Conservation (phyloP, 2,113 vertebrate species). For the Herpailurus yagouaroundi region DNA sequence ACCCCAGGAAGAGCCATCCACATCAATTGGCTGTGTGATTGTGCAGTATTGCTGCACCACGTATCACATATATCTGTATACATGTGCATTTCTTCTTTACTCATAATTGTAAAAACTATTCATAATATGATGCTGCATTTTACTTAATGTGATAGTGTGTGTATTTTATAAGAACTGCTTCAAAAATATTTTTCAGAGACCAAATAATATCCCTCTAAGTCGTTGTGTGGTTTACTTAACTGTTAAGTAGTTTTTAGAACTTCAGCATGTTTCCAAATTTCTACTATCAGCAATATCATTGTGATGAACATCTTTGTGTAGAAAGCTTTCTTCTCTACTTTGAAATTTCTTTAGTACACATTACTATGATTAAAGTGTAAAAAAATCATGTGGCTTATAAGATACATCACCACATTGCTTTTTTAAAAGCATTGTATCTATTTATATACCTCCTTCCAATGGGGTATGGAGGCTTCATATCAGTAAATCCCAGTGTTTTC, state of each 20-base stretch:
- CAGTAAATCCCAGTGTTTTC: slow-evolving; percentile 11
- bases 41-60: too few species aligned
- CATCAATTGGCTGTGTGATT: not conserved
- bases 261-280: slow-evolving; percentile 1
- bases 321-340: not conserved
- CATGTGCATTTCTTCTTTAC: not conserved
- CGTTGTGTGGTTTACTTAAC: not conserved
- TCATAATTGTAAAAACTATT: not conserved
- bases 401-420: not conserved
- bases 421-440: not conserved
- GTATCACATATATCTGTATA: not conserved
- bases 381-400: not conserved
- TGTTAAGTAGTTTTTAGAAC: not conserved
- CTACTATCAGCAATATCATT: not conserved
- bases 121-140: not conserved
- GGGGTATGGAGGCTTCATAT: not conserved
- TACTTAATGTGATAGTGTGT: not conserved
- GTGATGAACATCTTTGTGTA: not conserved
- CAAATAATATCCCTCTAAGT: not conserved
- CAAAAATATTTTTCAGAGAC: not conserved
- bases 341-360: not conserved
- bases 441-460: not conserved
- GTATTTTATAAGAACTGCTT: not conserved
- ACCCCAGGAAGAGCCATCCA: not conserved
- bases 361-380: not conserved